These are phyloP conservation scores for Drosophila monieri DNA, from an alignment of 2,888 invertebrate species.

Conservation along the genomic window DNA sequence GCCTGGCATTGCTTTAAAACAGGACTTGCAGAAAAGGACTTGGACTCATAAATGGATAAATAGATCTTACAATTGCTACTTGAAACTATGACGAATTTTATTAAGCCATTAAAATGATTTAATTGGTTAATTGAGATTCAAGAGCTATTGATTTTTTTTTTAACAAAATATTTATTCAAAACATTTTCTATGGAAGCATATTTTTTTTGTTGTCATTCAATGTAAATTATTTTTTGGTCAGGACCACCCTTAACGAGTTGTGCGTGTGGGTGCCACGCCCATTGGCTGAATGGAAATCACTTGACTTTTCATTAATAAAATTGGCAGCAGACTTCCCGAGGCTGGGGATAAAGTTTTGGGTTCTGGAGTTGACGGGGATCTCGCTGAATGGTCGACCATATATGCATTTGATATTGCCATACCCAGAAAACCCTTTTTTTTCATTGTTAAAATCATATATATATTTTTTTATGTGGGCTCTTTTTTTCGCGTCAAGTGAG, in stretches of 20 bases:
- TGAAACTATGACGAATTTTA: neutral
- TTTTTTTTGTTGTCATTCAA: constrained; percentile 22
- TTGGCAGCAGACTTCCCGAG: constrained; percentile 46
- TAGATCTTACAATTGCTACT: neutral
- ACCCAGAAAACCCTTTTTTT: constrained; percentile 26
- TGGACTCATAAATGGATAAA: constrained; percentile 9
- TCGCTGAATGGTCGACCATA: constrained; percentile 32
- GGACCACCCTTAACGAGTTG: constrained; percentile 62
- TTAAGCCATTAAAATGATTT: neutral
- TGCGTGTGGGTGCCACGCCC: constrained; percentile 64
- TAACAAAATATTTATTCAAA: constrained; percentile 43
- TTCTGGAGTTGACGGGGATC: constrained; percentile 34
- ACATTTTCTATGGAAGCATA: neutral
- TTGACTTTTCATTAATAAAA: constrained; percentile 77
- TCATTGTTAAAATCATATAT: constrained; percentile 34
- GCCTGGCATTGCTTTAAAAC: constrained; percentile 72
- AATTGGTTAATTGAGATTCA: constrained; percentile 7
- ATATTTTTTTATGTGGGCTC: constrained; percentile 18
- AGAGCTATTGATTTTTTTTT: neutral
- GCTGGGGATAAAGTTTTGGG: constrained; percentile 45
- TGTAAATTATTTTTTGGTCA: constrained; percentile 37
- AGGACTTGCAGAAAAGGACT: constrained; percentile 27
- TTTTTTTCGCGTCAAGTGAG: constrained; percentile 60
- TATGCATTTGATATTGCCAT: constrained; percentile 22
- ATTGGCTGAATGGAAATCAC: constrained; percentile 60